Conservation (phyloP, 2,113 vertebrate species). For the Varanus komodoensis region DNA sequence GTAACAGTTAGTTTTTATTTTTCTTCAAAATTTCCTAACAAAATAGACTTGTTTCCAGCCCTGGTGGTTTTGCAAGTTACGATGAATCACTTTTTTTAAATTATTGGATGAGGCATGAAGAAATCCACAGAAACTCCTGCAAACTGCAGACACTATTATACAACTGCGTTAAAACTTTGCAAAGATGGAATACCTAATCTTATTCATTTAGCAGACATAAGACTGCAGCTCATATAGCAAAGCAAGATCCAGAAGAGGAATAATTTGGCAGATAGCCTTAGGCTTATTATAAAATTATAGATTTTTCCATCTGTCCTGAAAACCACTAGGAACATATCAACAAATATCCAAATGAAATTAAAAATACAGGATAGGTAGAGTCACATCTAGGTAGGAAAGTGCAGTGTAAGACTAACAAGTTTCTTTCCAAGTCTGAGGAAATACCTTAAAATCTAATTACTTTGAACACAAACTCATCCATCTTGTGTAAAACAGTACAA, state of each 20-base stretch:
- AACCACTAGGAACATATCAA: not conserved
- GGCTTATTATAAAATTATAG: not conserved
- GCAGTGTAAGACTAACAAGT: not conserved
- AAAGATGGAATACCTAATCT: conserved; percentile 11
- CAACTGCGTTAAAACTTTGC: conserved; percentile 23
- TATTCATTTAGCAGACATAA: conserved; percentile 21
- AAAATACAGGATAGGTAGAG: not conserved
- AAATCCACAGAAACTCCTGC: conserved; percentile 32
- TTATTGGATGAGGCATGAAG: conserved; percentile 46
- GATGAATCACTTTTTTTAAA: conserved; percentile 71
- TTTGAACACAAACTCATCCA: not conserved
- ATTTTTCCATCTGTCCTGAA: conserved; percentile 8
- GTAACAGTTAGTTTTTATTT: conserved; percentile 49
- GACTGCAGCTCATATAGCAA: not conserved
- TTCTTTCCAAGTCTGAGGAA: not conserved
- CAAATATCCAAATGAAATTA: not conserved
- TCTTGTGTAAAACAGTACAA: not conserved
- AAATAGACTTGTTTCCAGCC: conserved; percentile 62
- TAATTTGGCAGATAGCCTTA: not conserved
- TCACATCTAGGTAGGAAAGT: not conserved
- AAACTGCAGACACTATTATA: conserved; percentile 45
- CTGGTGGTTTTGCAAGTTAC: conserved; percentile 63
- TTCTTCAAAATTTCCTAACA: conserved; percentile 55
- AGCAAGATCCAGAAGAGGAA: not conserved
- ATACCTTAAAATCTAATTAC: not conserved